A percentile compares a stretch with the other conserved stretches of the same genome.
Evolutionary conservation across 1,140 invertebrate genomes (phyloP).

Genomic region (Listronotus bonariensis): DNA sequence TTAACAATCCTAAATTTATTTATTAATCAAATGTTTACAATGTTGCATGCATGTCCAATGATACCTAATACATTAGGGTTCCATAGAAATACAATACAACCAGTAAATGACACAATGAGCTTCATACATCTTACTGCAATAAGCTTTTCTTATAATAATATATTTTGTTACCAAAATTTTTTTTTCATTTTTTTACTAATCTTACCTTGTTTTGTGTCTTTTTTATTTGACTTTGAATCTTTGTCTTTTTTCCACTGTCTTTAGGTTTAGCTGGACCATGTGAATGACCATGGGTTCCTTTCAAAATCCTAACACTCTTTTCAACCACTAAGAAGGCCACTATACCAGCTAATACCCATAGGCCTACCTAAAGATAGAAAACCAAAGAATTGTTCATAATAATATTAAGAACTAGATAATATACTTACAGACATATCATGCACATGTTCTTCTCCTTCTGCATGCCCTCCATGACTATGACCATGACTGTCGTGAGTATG

Average conservation of each 20-base stretch:
- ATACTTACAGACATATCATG: conserved; percentile 55
- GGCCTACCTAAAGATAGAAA: conserved; percentile 58
- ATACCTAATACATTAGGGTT: too few species aligned
- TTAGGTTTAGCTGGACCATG: conserved; percentile 53
- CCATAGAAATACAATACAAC: too few species aligned
- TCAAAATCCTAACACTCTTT: conserved; percentile 88
- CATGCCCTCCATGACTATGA: conserved; percentile 60
- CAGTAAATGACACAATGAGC: too few species aligned
- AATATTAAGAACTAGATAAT: neutral
- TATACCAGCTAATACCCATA: conserved; percentile 90
- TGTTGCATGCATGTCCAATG: too few species aligned
- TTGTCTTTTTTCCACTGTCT: conserved; percentile 35
- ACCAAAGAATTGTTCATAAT: neutral
- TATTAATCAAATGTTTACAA: too few species aligned
- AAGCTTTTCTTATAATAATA: too few species aligned
- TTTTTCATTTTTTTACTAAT: too few species aligned
- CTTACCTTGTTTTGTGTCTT: conserved; percentile 49
- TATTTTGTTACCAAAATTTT: too few species aligned
- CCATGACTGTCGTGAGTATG: conserved; percentile 58
- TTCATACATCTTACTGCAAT: too few species aligned
- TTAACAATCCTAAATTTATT: too few species aligned
- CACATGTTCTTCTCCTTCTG: conserved; percentile 54
- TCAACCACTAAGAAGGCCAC: conserved; percentile 90
- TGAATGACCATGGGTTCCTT: conserved; percentile 75
- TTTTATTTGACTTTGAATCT: conserved; percentile 53